A percentile compares a stretch with the other conserved stretches of the same genome.
These are phyloP conservation scores for Petrocephalus zakoni DNA, from an alignment of 2,113 vertebrate species.

Conservation along the genomic window DNA sequence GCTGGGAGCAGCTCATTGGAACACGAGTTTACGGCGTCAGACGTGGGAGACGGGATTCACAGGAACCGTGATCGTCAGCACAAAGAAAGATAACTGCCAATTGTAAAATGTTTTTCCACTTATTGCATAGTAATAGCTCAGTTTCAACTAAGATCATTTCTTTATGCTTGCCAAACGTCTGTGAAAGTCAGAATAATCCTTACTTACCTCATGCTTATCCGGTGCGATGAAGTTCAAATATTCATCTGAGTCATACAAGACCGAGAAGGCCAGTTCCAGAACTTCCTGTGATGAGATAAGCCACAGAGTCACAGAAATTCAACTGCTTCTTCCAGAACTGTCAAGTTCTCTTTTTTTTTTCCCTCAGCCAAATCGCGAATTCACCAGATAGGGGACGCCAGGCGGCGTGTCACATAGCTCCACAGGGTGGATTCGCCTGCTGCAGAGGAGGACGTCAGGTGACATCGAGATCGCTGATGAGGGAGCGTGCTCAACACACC, in stretches of 20 bases:
- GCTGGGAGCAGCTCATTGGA: not conserved
- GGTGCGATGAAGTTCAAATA: conserved; percentile 98
- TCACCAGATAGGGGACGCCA: conserved; percentile 7
- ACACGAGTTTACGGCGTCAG: not conserved
- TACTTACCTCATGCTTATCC: conserved; percentile 93
- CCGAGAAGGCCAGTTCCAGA: conserved; percentile 94
- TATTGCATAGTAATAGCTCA: not conserved
- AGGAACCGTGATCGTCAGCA: not conserved
- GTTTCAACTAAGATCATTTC: not conserved
- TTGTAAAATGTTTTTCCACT: not conserved
- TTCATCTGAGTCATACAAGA: conserved; percentile 94
- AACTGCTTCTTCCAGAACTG: not conserved
- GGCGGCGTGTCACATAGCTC: not conserved
- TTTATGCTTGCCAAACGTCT: not conserved
- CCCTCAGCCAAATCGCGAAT: not conserved
- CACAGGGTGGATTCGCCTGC: not conserved
- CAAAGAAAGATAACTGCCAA: not conserved
- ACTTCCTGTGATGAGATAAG: conserved; percentile 73
- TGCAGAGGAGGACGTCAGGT: not conserved
- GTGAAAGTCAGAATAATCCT: not conserved
- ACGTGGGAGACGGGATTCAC: not conserved
- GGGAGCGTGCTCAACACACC: not conserved
- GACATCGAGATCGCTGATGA: not conserved
- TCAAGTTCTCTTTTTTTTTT: not conserved
- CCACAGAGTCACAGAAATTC: not conserved